These are phyloP conservation scores for Macaria notata DNA, from an alignment of 2,888 invertebrate species.

Conservation along the genomic window DNA sequence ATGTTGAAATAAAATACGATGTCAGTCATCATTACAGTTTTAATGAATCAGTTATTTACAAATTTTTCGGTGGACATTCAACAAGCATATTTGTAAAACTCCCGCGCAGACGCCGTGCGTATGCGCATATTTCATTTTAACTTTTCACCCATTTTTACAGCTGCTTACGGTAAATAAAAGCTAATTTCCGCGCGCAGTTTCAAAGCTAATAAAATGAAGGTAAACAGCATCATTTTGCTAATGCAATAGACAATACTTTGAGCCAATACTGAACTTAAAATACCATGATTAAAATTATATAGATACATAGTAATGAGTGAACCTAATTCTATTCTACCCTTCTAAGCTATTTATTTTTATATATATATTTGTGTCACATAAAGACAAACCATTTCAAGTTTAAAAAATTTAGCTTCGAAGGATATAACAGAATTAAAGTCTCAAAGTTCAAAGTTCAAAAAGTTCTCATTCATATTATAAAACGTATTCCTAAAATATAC, in stretches of 20 bases:
- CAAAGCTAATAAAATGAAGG: constrained; percentile 27
- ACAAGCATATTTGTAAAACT: constrained; percentile 48
- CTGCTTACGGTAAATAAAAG: constrained; percentile 27
- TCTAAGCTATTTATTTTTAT: no score
- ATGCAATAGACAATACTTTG: constrained; percentile 59
- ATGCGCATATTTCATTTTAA: constrained; percentile 36
- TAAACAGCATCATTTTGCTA: constrained; percentile 34
- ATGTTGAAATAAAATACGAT: constrained; percentile 43
- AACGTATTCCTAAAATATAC: no score
- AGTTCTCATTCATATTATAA: no score
- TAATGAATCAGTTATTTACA: constrained; percentile 77
- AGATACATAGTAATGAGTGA: constrained; percentile 3
- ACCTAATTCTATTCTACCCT: no score
- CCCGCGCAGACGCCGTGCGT: constrained; percentile 43
- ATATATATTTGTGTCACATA: no score
- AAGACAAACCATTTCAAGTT: no score
- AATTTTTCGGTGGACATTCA: constrained; percentile 77
- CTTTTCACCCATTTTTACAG: constrained; percentile 23
- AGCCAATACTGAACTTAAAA: constrained; percentile 70
- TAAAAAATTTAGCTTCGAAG: no score
- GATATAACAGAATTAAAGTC: no score
- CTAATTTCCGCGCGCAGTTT: constrained; percentile 11
- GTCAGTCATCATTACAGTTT: constrained; percentile 68
- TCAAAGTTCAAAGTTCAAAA: no score
- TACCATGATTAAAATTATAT: constrained; percentile 35